Percentiles rank a stretch among this genome's conserved stretches.
Evolutionary conservation across 2,113 vertebrate species (phyloP).

Genomic region (Panurus biarmicus): DNA sequence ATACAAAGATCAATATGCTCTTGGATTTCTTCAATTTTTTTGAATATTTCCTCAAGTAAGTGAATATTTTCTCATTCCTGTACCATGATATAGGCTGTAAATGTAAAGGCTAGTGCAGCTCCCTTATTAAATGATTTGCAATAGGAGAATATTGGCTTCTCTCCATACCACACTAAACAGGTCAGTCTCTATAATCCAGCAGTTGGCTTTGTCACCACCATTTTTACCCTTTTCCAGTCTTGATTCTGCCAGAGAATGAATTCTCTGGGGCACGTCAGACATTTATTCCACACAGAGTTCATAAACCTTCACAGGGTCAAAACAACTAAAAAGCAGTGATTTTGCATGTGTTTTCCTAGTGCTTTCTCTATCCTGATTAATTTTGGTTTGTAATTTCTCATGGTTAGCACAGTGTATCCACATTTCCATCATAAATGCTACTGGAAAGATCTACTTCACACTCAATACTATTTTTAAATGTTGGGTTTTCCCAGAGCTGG

Average conservation of each 20-base stretch:
- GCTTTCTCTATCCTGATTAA: not conserved
- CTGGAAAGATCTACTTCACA: not conserved
- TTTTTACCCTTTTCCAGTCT: not conserved
- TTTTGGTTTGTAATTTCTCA: not conserved
- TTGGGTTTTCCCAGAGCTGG: not conserved
- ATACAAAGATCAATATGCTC: not conserved
- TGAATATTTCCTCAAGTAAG: not conserved
- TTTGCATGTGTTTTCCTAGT: not conserved
- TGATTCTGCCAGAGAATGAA: not conserved
- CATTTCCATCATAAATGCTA: not conserved
- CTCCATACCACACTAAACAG: not conserved
- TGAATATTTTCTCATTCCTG: not conserved
- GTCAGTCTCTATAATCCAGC: not conserved
- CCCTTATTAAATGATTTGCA: not conserved
- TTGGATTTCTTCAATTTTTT: not conserved
- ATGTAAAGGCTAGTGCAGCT: not conserved
- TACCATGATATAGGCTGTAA: not conserved
- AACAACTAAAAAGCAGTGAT: not conserved
- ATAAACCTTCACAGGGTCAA: not conserved
- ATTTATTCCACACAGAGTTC: not conserved
- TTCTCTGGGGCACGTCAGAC: not conserved
- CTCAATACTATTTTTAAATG: not conserved
- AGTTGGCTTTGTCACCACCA: not conserved
- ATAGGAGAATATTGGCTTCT: not conserved
- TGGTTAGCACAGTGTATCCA: fast-evolving